Evolutionary conservation across 2,797 vertebrate genomes (phyloP).

Genomic region (Poecile montanus): DNA sequence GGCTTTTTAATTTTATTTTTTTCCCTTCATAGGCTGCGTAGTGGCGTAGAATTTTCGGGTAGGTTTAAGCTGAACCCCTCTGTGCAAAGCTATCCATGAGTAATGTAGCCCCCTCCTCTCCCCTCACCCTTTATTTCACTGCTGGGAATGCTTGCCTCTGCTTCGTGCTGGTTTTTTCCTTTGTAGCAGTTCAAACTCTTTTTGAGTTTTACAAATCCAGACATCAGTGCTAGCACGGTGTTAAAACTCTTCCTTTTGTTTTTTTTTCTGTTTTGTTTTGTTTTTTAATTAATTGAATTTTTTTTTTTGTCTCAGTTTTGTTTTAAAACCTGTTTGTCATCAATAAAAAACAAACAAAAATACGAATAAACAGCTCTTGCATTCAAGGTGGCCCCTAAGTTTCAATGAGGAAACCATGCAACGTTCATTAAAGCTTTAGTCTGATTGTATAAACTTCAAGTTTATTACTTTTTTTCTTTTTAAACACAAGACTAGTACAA

Average conservation of each 20-base stretch:
- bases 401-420: slow-evolving; percentile 5
- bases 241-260: background rate
- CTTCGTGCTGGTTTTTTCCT: slow-evolving; percentile 74
- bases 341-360: slow-evolving; percentile 68
- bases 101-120: slow-evolving; percentile 48
- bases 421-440: slow-evolving; percentile 29
- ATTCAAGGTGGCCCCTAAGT: slow-evolving; percentile 36
- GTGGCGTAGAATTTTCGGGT: slow-evolving; percentile 67
- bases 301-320: slow-evolving; percentile 74
- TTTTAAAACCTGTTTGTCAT: slow-evolving; percentile 85
- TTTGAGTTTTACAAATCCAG: slow-evolving; percentile 67
- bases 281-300: slow-evolving; percentile 26
- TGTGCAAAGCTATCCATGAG: slow-evolving; percentile 71
- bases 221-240: slow-evolving; percentile 77
- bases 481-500: slow-evolving; percentile 51
- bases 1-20: slow-evolving; percentile 66
- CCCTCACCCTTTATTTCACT: slow-evolving; percentile 50
- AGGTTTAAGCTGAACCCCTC: slow-evolving; percentile 72
- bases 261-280: background rate
- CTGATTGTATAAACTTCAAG: slow-evolving; percentile 52
- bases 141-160: slow-evolving; percentile 76
- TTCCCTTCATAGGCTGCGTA: slow-evolving; percentile 68
- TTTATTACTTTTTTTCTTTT: slow-evolving; percentile 36
- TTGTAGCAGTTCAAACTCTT: slow-evolving; percentile 60
- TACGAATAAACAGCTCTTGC: slow-evolving; percentile 81